Conservation (phyloP, 1,140 invertebrate species). For the Diorhabda carinulata region DNA sequence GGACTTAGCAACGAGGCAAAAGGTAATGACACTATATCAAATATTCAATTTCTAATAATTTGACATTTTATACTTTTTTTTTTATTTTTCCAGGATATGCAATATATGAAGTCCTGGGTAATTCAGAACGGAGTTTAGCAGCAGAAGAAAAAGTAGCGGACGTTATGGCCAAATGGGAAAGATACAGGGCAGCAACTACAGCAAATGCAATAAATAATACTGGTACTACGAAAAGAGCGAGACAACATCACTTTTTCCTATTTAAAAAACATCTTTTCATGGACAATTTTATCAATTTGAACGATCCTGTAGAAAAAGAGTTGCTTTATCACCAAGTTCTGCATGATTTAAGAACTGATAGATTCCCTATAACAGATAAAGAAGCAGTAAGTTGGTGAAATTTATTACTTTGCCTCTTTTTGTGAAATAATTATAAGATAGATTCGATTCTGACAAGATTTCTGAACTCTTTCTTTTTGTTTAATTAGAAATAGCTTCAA, state of each 20-base stretch:
- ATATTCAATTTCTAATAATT: not conserved
- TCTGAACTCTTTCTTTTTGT: too few species aligned
- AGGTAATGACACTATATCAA: conserved; percentile 46
- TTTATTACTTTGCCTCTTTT: conserved; percentile 1
- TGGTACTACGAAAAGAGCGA: conserved; percentile 48
- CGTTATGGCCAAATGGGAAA: conserved; percentile 94
- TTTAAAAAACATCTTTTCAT: conserved; percentile 93
- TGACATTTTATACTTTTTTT: not conserved
- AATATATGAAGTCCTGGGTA: conserved; percentile 60
- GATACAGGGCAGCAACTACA: conserved; percentile 63
- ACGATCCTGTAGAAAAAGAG: conserved; percentile 90
- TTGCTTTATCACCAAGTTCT: conserved; percentile 93
- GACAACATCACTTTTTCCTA: conserved; percentile 62
- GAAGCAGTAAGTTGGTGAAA: conserved; percentile 72
- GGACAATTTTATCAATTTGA: conserved; percentile 77
- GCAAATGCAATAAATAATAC: conserved; percentile 46
- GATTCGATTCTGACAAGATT: too few species aligned
- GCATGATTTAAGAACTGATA: conserved; percentile 82
- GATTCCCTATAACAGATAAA: conserved; percentile 86
- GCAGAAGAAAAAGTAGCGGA: conserved; percentile 88
- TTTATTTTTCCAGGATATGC: conserved; percentile 50
- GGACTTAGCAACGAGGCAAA: conserved; percentile 79
- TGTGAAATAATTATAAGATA: too few species aligned
- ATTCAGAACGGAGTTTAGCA: conserved; percentile 76
- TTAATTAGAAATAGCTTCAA: too few species aligned